Base-by-base conservation (phyloP, 2,888 invertebrate genomes). In the Dascillus cervinus region DNA sequence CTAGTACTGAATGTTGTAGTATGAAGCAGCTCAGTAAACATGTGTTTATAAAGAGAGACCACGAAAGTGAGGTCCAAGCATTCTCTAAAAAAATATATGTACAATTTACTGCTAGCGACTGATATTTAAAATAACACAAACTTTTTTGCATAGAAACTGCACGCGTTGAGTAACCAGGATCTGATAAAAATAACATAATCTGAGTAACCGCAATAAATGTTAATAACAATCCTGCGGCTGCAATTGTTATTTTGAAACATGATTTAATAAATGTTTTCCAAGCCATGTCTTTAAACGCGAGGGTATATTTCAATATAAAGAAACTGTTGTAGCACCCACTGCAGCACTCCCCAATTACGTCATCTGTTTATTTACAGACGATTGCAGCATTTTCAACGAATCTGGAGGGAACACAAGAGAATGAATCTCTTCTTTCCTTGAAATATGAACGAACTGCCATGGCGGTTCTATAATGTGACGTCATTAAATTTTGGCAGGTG, bases 1-100 rank as follows among this genome's bases (percentile, higher is more conserved):
- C 71, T 65, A 77, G 66, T 15, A 70, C 47, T 11, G 75, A 71
- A 46, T 77, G 77, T 53, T 74, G 75, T 3, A 75, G 52, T 34
- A 75, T 68, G 48, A 77, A 77, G 4, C 60, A 44, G 36, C 66
- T 64, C 19, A 76, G 37, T 11, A 73, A 64, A 5, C 62, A 53
- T 20, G 67, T 67, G 44, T 77, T 63, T 11, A 62, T 51, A 21
- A 69, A 40, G 22, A 70, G 45, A 17, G 51, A 52, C 59, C 64
- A 62, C 1, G 71, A 58, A 24, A 65, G 53, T 6, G 66, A 55
- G 2, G 64, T 53, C 50, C 62, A 65, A 11, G 63, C 54, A 26
- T 63, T 60, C 49, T 60, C 52, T 39, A 29, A 19, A 35, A 43
- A 37, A 24, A 31, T 28, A 40, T 32, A 41, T 19, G 15, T 23